phyloP scores from a whole-genome alignment of 2,113 vertebrate species.

The Kryptolebias marmoratus region DNA sequence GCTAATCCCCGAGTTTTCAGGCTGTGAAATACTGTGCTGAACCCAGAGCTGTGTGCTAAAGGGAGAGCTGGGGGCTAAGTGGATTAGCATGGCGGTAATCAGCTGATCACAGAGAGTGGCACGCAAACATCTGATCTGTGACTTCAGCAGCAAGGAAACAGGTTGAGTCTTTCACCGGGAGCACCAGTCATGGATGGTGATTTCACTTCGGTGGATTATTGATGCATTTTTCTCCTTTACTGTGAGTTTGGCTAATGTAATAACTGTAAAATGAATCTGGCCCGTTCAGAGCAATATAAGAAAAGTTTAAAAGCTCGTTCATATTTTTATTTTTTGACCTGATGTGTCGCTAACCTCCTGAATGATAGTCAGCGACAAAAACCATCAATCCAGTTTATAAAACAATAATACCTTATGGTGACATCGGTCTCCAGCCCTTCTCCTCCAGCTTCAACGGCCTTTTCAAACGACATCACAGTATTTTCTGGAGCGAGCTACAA shows the following conservation, averaged over 20 bases:
- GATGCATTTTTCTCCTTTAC: too few relatives aligned
- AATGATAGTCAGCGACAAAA: too few relatives aligned
- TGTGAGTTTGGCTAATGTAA: too few relatives aligned
- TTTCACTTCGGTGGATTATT: too few relatives aligned
- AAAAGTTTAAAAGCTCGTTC: too few relatives aligned
- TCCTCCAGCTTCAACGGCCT: slow-evolving; percentile 84
- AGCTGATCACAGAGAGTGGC: slow-evolving; percentile 24
- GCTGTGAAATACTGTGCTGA: slow-evolving; percentile 1
- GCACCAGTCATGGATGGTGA: too few relatives aligned
- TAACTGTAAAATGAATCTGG: too few relatives aligned
- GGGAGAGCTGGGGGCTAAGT: slow-evolving; percentile 29
- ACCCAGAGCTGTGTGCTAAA: slow-evolving; percentile 2
- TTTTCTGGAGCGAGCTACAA: slow-evolving; percentile 90
- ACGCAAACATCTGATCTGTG: slow-evolving; percentile 34
- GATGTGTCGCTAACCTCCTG: too few relatives aligned
- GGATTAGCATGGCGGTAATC: slow-evolving; percentile 62
- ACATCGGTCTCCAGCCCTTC: slow-evolving; percentile 90
- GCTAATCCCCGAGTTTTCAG: slow-evolving; percentile 39
- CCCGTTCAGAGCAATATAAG: too few relatives aligned
- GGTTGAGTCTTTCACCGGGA: too few relatives aligned
- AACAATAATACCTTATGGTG: slow-evolving; percentile 83
- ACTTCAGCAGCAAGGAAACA: background rate
- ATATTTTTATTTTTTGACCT: too few relatives aligned
- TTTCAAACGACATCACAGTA: slow-evolving; percentile 92
- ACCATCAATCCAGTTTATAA: background rate